A percentile compares a stretch with the other conserved stretches of the same genome.
Evolutionary conservation across 2,888 invertebrate genomes (phyloP).

Genomic region (Spisula subtruncata): DNA sequence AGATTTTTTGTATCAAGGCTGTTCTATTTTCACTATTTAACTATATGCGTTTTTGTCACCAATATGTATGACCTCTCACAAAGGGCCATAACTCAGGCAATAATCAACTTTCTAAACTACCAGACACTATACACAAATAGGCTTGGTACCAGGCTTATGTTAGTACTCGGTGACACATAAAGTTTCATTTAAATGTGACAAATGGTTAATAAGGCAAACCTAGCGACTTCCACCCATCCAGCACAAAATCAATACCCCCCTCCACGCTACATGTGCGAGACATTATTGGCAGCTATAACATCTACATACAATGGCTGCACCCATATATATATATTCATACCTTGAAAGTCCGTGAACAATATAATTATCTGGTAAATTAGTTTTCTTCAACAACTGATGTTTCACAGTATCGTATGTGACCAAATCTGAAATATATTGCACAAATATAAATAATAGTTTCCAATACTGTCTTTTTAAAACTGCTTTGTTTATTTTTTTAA

Average conservation of each 20-base stretch:
- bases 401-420: constrained; percentile 96
- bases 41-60: too few relatives aligned
- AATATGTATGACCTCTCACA: too few relatives aligned
- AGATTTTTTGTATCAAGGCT: too few relatives aligned
- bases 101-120: neutral
- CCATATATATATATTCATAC: constrained; percentile 65
- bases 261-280: neutral
- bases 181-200: too few relatives aligned
- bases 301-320: neutral
- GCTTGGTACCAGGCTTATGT: too few relatives aligned
- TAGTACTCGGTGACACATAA: too few relatives aligned
- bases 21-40: too few relatives aligned
- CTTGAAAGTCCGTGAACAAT: constrained; percentile 92
- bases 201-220: neutral
- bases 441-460: neutral
- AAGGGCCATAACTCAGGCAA: too few relatives aligned
- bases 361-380: constrained; percentile 93
- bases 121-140: too few relatives aligned
- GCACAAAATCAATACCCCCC: neutral
- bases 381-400: constrained; percentile 91
- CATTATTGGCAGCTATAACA: neutral
- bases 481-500: too few relatives aligned
- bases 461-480: too few relatives aligned
- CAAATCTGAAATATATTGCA: constrained; percentile 90
- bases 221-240: neutral